These are phyloP conservation scores for Zele albiditarsus DNA, from an alignment of 2,888 invertebrate species.

Conservation along the genomic window DNA sequence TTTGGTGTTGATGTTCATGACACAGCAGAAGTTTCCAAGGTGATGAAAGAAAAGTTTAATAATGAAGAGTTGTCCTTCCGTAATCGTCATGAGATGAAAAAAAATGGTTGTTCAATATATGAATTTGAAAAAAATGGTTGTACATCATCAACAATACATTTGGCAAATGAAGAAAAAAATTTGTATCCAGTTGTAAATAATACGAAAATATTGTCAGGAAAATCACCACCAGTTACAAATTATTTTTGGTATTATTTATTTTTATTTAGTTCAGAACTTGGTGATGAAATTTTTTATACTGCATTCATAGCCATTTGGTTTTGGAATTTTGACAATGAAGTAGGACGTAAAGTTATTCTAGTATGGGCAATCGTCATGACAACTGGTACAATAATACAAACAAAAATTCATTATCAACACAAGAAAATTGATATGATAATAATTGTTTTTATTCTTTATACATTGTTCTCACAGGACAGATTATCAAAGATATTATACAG, in stretches of 20 bases:
- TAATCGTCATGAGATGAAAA: constrained; percentile 48
- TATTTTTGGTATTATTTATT: constrained; percentile 90
- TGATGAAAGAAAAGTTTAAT: neutral
- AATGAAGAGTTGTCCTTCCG: neutral
- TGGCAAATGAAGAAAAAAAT: neutral
- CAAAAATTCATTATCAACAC: constrained; percentile 16
- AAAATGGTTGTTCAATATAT: constrained; percentile 56
- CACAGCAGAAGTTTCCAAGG: neutral
- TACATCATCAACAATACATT: neutral
- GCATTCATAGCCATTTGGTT: constrained; percentile 95
- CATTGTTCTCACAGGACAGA: constrained; percentile 79
- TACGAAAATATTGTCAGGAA: constrained; percentile 71
- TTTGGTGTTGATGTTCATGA: constrained; percentile 81
- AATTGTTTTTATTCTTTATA: neutral
- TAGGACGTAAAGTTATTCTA: constrained; percentile 86
- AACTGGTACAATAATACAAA: constrained; percentile 77
- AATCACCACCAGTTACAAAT: constrained; percentile 78
- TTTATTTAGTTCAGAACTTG: constrained; percentile 87
- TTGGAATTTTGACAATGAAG: constrained; percentile 93
- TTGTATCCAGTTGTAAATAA: constrained; percentile 56
- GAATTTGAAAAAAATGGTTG: constrained; percentile 49
- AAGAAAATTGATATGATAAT: constrained; percentile 23
- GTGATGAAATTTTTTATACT: constrained; percentile 93
- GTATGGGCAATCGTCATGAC: constrained; percentile 91
- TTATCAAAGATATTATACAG: constrained; percentile 88